A percentile compares a stretch with the other conserved stretches of the same genome.
Evolutionary conservation across 2,797 vertebrate genomes (phyloP).

Genomic region (Chelon auratus): DNA sequence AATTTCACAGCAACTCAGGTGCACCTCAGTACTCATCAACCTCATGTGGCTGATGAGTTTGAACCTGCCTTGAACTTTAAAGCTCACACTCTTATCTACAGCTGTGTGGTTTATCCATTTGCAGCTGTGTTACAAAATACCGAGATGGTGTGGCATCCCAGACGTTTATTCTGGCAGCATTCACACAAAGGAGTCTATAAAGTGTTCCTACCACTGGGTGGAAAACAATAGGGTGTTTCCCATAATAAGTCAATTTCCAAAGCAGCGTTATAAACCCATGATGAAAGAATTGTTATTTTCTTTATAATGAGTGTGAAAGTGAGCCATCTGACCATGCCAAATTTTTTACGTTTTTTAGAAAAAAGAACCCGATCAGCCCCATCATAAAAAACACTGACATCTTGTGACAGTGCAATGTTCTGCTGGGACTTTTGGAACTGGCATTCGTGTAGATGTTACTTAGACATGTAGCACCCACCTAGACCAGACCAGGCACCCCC

Average conservation of each 20-base stretch:
- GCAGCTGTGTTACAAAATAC: not conserved
- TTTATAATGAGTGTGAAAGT: not conserved
- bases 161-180: conserved; percentile 2
- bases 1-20: not conserved
- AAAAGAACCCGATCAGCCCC: no score
- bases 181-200: not conserved
- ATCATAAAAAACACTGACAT: no score
- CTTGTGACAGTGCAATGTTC: no score
- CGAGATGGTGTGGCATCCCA: not conserved
- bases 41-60: conserved; percentile 3
- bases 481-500: no score
- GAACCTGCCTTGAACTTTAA: not conserved
- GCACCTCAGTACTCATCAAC: not conserved
- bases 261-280: not conserved
- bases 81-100: conserved; percentile 1
- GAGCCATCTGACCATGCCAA: no score
- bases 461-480: no score
- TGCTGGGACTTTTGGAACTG: no score
- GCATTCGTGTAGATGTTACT: no score
- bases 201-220: not conserved
- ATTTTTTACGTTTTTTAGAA: no score
- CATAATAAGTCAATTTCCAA: not conserved
- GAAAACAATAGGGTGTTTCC: not conserved
- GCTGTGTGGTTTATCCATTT: not conserved
- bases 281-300: not conserved